Evolutionary conservation across 2,888 invertebrate genomes (phyloP), one percentile per base, ranked within the genome.

Genomic region (Arge pagana): DNA sequence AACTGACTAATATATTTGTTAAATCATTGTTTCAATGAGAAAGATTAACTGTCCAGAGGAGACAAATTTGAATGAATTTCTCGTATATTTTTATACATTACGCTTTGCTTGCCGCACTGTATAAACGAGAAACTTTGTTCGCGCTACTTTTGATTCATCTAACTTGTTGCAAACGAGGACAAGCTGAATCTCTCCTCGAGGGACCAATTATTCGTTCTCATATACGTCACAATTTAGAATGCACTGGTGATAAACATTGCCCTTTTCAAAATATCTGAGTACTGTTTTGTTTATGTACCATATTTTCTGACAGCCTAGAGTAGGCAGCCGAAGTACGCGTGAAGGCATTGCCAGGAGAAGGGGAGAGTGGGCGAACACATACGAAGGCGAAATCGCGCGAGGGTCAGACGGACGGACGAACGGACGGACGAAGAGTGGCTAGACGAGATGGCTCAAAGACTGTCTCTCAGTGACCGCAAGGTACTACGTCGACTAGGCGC

Each of bases 371-470:
- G 57, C 49, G 60, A 58, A 57, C 57, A 63, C 63, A 60, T 63
- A 65, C 63, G 65, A 64, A 67, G 72, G 65, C 68, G 70, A 68
- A 68, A 70, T 72, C 67, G 70, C 70, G 72, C 67, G 62, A 68
- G 67, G 66, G 65, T 72, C 63, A 63, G 70, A 67, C 66, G 69
- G 67, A 66, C 62, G 48, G 52, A 45, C 30, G 33, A 30, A 21
- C 43, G 42, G 43, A 16, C 41, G 60, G 64, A 60, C 66, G 70
- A 63, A 67, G 67, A 71, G 67, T 70, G 68, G 70, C 70, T 71
- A 70, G 65, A 68, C 54, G 54, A 54, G 53, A 59, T 37, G 56
- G 58, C 61, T 33, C 53, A 58, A 57, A 60, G 53, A 58, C 54
- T 55, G 54, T 59, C 55, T 66, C 58, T 61, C 62, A 59, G 53